Conservation (phyloP, 1,140 invertebrate species). For the Drosophila pruinosa region DNA sequence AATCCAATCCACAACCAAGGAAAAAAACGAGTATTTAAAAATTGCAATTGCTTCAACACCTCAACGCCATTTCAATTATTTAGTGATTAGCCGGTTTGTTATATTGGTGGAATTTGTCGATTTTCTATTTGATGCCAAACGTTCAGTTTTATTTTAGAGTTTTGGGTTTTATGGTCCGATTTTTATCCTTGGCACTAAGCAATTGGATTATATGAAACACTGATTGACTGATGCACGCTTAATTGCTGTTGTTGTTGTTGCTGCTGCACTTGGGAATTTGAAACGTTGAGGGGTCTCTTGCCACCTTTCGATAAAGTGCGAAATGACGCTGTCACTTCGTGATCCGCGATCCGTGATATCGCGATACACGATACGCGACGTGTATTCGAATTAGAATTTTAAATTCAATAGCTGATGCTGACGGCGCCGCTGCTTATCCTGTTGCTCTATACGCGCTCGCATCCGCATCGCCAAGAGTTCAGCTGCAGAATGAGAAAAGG, state of each 20-base stretch:
- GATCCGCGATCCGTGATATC: constrained; percentile 1
- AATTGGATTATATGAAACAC: constrained; percentile 32
- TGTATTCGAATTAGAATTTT: constrained; percentile 1
- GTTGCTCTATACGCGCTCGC: constrained; percentile 40
- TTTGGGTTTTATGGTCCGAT: constrained; percentile 55
- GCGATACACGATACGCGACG: constrained; percentile 13
- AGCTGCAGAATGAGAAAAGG: constrained; percentile 63
- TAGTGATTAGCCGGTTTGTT: constrained; percentile 3
- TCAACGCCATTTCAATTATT: constrained; percentile 13
- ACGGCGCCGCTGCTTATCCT: background rate
- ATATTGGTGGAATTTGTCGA: constrained; percentile 1
- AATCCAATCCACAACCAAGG: background rate
- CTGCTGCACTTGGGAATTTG: constrained; percentile 31
- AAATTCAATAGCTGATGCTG: background rate
- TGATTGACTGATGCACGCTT: constrained; percentile 48
- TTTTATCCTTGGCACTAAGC: constrained; percentile 14
- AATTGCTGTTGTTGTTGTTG: constrained; percentile 18
- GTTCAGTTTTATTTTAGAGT: constrained; percentile 31
- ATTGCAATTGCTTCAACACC: constrained; percentile 42
- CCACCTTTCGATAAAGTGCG: constrained; percentile 70
- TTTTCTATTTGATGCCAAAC: constrained; percentile 15
- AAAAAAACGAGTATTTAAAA: constrained; percentile 4
- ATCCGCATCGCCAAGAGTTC: constrained; percentile 64
- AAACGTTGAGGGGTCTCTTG: constrained; percentile 70
- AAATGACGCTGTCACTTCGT: constrained; percentile 45